Evolutionary conservation across 2,113 vertebrate genomes (phyloP).

Genomic region (Rhabdomys dilectus): DNA sequence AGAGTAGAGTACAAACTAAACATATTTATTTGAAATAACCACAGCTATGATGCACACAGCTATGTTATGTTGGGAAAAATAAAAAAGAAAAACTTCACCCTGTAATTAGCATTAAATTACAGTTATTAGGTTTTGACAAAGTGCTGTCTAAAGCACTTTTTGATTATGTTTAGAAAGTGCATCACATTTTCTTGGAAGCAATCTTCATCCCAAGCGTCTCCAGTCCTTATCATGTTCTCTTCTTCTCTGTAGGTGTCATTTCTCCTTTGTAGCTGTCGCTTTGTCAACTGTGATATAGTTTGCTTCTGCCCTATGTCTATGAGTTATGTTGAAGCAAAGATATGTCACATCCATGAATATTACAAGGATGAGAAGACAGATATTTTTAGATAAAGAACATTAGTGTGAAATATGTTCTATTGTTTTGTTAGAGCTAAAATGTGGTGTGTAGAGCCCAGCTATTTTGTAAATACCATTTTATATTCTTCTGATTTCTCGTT

Average conservation of each 20-base stretch:
- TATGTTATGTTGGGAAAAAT: slow-evolving; percentile 50
- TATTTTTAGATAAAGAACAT: background rate
- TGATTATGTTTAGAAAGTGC: slow-evolving; percentile 45
- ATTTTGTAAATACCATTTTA: background rate
- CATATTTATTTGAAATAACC: slow-evolving; percentile 80
- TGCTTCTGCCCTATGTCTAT: background rate
- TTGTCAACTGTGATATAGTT: background rate
- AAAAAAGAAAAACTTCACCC: slow-evolving; percentile 41
- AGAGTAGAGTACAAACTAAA: slow-evolving; percentile 77
- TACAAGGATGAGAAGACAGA: background rate
- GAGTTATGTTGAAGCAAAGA: background rate
- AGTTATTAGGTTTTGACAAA: slow-evolving; percentile 23
- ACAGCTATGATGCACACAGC: slow-evolving; percentile 51
- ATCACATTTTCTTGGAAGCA: background rate
- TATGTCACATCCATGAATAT: background rate
- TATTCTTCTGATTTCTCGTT: background rate
- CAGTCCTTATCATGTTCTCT: background rate
- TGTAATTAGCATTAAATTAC: slow-evolving; percentile 66
- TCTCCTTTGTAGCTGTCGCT: background rate
- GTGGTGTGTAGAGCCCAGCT: background rate
- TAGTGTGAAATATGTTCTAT: background rate
- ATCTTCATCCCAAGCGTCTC: background rate
- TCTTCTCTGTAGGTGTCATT: background rate
- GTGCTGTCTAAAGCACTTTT: slow-evolving; percentile 43
- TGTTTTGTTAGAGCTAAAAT: background rate